Evolutionary conservation across 2,113 vertebrate genomes (phyloP).

Genomic region (Cacatua alba): DNA sequence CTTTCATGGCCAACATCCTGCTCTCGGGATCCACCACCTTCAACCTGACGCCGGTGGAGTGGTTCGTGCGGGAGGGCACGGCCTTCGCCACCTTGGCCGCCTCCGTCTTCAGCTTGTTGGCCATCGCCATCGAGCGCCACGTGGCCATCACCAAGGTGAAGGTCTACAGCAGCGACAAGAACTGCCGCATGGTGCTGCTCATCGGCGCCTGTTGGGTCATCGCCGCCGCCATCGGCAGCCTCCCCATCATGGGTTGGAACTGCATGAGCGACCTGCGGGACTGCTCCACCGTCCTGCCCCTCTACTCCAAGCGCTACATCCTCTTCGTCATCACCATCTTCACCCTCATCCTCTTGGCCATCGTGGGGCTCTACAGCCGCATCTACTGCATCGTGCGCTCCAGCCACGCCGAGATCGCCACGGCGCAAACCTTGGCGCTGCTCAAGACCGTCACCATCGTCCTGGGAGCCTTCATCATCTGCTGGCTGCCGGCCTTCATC

Average conservation of each 20-base stretch:
- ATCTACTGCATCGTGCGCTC: conserved; percentile 94
- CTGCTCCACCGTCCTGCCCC: conserved; percentile 91
- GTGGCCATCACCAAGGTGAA: conserved; percentile 93
- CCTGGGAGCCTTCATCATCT: conserved; percentile 93
- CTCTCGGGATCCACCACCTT: conserved; percentile 86
- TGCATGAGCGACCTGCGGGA: conserved; percentile 81
- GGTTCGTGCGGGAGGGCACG: conserved; percentile 93
- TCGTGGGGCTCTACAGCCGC: conserved; percentile 87
- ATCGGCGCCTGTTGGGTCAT: conserved; percentile 92
- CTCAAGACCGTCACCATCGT: conserved; percentile 96
- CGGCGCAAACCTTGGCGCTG: conserved; percentile 81
- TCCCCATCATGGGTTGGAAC: conserved; percentile 97
- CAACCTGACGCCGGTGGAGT: conserved; percentile 83
- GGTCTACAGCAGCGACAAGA: conserved; percentile 87
- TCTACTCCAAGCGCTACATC: conserved; percentile 92
- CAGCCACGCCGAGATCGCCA: conserved; percentile 88
- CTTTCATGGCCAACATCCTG: conserved; percentile 90
- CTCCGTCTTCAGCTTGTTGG: conserved; percentile 92
- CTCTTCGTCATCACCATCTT: conserved; percentile 91
- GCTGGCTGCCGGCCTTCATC: conserved; percentile 92
- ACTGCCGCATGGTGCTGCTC: conserved; percentile 91
- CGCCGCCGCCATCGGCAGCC: conserved; percentile 85
- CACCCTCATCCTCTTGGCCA: conserved; percentile 86
- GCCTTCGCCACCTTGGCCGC: conserved; percentile 91
- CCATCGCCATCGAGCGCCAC: conserved; percentile 94